phyloP scores from a whole-genome alignment of 2,888 invertebrate genomes.

The Iselma pallidipennis region DNA sequence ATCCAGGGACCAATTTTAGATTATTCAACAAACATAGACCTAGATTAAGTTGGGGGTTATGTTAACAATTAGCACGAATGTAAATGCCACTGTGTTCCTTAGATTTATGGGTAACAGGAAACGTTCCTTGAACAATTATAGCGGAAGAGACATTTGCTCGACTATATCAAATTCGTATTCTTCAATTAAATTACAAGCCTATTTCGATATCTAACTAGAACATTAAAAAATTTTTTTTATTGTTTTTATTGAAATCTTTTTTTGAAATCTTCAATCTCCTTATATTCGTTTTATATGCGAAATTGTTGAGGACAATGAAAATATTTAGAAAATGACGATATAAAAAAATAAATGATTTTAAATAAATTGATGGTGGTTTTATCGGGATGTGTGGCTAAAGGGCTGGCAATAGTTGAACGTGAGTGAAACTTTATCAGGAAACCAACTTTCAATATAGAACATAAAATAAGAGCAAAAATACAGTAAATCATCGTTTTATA shows the following conservation, averaged over 20 bases:
- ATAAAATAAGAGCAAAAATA: neutral
- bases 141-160: conserved; percentile 2
- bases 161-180: neutral
- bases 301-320: no score
- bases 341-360: no score
- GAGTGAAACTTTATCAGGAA: neutral
- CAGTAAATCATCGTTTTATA: neutral
- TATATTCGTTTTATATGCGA: no score
- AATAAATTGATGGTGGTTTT: neutral
- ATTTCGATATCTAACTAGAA: no score
- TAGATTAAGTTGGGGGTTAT: conserved; percentile 13
- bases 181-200: no score
- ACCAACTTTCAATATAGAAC: neutral
- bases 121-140: conserved; percentile 12
- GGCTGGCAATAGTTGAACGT: neutral
- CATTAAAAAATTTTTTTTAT: no score
- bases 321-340: no score
- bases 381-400: neutral
- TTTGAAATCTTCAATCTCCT: no score
- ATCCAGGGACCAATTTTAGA: neutral
- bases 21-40: conserved; percentile 3
- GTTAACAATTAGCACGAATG: conserved; percentile 18
- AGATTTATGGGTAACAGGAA: conserved; percentile 1
- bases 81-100: conserved; percentile 7
- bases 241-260: no score